phyloP scores from a whole-genome alignment of 2,113 vertebrate species.

The Himantopus leucocephalus region DNA sequence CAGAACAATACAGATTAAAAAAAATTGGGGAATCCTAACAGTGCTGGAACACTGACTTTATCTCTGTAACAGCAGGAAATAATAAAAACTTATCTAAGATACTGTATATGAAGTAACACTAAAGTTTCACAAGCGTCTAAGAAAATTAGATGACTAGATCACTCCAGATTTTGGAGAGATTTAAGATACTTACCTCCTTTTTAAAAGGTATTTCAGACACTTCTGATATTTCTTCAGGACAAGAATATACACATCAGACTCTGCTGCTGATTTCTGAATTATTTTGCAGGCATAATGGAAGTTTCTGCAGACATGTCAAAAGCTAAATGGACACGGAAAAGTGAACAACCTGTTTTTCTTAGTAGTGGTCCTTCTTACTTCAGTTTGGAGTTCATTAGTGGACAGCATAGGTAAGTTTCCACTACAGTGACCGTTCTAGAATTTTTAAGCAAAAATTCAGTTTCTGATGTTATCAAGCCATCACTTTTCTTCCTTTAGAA shows the following conservation, averaged over 20 bases:
- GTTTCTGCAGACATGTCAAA: neutral
- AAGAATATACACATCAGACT: neutral
- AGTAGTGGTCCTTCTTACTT: neutral
- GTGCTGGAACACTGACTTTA: neutral
- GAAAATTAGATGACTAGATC: neutral
- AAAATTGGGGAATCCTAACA: neutral
- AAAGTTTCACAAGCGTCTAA: neutral
- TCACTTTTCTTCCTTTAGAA: neutral
- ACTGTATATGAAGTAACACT: neutral
- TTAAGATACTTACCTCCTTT: neutral
- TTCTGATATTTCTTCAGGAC: neutral
- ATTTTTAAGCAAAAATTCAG: neutral
- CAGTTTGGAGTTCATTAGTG: neutral
- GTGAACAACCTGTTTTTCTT: neutral
- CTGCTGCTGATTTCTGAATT: neutral
- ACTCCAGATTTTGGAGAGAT: neutral
- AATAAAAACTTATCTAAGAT: neutral
- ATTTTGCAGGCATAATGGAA: neutral
- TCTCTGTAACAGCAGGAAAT: neutral
- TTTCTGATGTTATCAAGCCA: neutral
- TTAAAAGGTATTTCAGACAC: neutral
- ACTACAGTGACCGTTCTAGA: neutral
- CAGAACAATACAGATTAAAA: neutral
- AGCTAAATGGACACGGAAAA: neutral
- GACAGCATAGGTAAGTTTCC: fast-evolving